Conservation (phyloP, 2,113 vertebrate species). For the Leiothrix lutea region DNA sequence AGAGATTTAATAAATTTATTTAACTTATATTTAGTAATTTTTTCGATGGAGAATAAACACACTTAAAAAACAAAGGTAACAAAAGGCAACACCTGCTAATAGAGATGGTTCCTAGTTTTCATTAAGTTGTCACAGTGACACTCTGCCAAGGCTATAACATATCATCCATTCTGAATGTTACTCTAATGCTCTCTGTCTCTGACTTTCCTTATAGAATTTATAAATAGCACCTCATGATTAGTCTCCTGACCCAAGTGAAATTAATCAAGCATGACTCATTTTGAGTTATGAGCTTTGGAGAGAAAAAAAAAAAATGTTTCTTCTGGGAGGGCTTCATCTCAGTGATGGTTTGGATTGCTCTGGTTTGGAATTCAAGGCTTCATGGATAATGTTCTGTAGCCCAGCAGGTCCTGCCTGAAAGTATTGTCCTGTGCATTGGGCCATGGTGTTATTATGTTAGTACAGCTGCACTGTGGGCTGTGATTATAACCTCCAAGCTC, state of each 20-base stretch:
- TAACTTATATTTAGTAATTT: neutral
- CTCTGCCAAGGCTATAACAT: neutral
- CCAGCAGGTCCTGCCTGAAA: neutral
- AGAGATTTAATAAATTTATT: too few relatives aligned
- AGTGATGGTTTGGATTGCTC: neutral
- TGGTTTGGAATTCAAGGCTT: neutral
- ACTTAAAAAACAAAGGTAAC: neutral
- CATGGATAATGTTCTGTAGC: neutral
- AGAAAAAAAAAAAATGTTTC: neutral
- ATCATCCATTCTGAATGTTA: constrained; percentile 12
- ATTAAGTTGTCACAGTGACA: neutral
- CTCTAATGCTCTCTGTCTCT: neutral
- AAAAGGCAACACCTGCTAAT: neutral
- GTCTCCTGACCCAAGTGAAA: constrained; percentile 27
- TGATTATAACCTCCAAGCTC: neutral
- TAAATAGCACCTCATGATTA: constrained; percentile 35
- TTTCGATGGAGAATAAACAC: constrained; percentile 3
- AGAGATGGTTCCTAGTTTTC: neutral
- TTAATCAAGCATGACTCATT: constrained; percentile 28
- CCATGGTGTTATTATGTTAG: neutral
- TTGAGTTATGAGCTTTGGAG: neutral
- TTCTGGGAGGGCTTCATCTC: neutral
- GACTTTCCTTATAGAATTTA: constrained; percentile 26
- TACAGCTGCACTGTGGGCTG: neutral
- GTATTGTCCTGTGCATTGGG: neutral